Percentiles rank a stretch among this genome's conserved stretches.
These are phyloP conservation scores for Onchidella celtica DNA, from an alignment of 2,888 invertebrate genomes.

Conservation along the genomic window DNA sequence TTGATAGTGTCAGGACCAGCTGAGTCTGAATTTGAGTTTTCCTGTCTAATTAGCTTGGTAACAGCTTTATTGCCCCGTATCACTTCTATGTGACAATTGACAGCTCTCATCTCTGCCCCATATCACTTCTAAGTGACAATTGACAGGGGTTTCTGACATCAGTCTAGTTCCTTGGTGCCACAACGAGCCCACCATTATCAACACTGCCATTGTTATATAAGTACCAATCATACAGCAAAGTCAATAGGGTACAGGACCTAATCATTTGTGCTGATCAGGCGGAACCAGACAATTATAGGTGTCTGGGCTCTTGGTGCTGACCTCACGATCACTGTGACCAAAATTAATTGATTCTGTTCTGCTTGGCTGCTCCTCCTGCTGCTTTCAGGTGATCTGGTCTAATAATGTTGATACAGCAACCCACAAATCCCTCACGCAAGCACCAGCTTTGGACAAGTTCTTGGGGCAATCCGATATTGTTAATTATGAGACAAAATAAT, in stretches of 20 bases:
- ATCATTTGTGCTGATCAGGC: not conserved
- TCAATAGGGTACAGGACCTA: not conserved
- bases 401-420: not conserved
- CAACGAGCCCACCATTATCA: too few species aligned
- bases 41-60: too few species aligned
- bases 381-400: not conserved
- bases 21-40: too few species aligned
- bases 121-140: too few species aligned
- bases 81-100: too few species aligned
- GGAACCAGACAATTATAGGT: not conserved
- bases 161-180: too few species aligned
- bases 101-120: too few species aligned
- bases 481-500: not conserved
- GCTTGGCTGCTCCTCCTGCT: not conserved
- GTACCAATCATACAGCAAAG: not conserved
- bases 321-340: not conserved
- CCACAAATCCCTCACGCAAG: not conserved
- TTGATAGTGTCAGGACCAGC: too few species aligned
- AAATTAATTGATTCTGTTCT: not conserved
- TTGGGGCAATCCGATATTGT: not conserved
- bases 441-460: not conserved
- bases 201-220: not conserved
- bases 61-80: too few species aligned
- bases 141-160: too few species aligned
- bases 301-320: not conserved